Evolutionary conservation across 2,797 vertebrate genomes (phyloP).

Genomic region (Acanthurus lineatus): DNA sequence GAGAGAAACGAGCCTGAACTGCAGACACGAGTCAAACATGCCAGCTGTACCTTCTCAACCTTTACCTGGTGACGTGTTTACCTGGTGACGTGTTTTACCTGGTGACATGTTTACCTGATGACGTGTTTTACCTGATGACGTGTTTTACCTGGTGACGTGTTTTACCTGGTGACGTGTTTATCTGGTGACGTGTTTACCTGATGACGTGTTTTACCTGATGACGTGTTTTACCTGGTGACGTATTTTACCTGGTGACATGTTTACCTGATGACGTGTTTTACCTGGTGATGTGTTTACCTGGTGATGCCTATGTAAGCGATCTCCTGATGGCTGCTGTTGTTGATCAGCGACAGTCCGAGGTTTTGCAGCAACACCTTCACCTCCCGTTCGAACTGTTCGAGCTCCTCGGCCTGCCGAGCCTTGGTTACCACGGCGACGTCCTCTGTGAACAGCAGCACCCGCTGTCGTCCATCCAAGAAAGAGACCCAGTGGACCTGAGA

Average conservation of each 20-base stretch:
- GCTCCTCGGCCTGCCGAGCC: conserved; percentile 94
- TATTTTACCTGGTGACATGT: no score
- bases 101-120: conserved; percentile 89
- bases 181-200: conserved; percentile 77
- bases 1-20: background rate
- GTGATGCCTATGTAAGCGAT: conserved; percentile 95
- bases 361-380: conserved; percentile 92
- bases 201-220: conserved; percentile 93
- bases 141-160: no score
- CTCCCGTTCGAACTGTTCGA: conserved; percentile 94
- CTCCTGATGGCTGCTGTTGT: conserved; percentile 92
- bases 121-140: conserved; percentile 80
- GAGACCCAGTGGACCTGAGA: conserved; percentile 96
- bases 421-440: conserved; percentile 93
- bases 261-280: no score
- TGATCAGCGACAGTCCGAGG: conserved; percentile 94
- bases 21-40: background rate
- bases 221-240: conserved; percentile 86
- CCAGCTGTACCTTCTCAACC: background rate
- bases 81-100: conserved; percentile 92
- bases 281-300: conserved; percentile 77
- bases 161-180: no score
- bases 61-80: background rate
- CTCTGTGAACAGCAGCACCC: conserved; percentile 95
- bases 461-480: conserved; percentile 95